Evolutionary conservation across 2,797 vertebrate species (phyloP).

Genomic region (Oryzias sinensis): DNA sequence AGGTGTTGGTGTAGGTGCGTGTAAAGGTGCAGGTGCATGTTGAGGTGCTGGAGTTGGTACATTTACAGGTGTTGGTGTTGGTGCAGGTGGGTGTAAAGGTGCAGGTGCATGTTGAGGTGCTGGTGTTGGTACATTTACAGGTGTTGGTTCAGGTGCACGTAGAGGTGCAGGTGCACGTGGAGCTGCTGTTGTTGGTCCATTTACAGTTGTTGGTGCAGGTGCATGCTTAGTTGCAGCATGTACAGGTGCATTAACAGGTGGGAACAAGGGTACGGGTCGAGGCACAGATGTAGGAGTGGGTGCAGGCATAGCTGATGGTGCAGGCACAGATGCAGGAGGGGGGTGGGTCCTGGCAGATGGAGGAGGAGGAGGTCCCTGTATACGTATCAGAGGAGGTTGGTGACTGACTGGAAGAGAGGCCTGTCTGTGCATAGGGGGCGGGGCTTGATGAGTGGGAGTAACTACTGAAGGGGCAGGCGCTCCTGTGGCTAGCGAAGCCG

Average conservation of each 20-base stretch:
- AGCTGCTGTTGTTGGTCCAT: background rate
- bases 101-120: background rate
- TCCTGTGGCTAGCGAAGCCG: conserved; percentile 31
- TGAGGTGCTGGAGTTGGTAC: too few species aligned
- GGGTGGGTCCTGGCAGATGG: background rate
- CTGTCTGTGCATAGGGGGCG: conserved; percentile 27
- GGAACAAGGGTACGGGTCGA: background rate
- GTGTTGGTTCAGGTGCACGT: background rate
- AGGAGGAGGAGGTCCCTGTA: conserved; percentile 51
- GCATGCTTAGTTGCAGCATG: background rate
- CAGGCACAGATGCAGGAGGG: conserved; percentile 2
- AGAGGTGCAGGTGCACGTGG: background rate
- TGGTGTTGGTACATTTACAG: background rate
- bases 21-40: background rate
- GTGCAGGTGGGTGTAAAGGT: too few species aligned
- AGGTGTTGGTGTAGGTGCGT: background rate
- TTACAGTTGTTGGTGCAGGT: background rate
- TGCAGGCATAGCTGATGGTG: background rate
- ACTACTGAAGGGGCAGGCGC: background rate
- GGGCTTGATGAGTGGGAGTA: conserved; percentile 16
- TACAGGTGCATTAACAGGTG: background rate
- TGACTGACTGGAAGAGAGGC: conserved; percentile 17
- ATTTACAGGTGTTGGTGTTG: too few species aligned
- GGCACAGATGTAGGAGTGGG: background rate
- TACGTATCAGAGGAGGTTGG: conserved; percentile 53